phyloP scores from a whole-genome alignment of 2,888 invertebrate species.

The Atherix ibis region DNA sequence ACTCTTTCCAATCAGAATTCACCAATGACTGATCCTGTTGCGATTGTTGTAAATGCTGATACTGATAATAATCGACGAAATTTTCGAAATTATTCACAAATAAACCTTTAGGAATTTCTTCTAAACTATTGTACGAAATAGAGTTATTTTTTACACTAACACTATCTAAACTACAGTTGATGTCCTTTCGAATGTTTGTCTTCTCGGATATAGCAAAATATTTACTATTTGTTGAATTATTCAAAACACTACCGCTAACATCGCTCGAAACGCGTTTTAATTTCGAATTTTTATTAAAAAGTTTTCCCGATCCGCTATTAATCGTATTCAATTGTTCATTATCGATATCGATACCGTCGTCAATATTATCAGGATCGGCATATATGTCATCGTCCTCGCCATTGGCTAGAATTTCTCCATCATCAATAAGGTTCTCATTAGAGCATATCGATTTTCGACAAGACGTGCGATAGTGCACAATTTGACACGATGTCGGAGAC shows the following conservation, averaged over 20 bases:
- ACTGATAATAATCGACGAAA: too few species aligned
- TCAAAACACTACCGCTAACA: constrained; percentile 4
- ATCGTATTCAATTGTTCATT: too few species aligned
- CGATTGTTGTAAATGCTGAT: too few species aligned
- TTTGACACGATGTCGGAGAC: too few species aligned
- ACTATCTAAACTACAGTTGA: not conserved
- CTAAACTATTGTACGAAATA: not conserved
- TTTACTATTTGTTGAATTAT: not conserved
- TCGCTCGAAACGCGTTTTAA: constrained; percentile 8
- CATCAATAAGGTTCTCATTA: not conserved
- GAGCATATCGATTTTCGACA: too few species aligned
- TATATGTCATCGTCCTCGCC: not conserved
- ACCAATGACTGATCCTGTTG: too few species aligned
- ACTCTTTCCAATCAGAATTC: too few species aligned
- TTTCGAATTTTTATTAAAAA: too few species aligned
- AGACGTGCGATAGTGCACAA: too few species aligned
- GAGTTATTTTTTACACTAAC: not conserved
- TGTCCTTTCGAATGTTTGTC: constrained; percentile 1
- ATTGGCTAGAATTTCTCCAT: not conserved
- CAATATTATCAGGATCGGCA: too few species aligned
- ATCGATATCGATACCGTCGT: too few species aligned
- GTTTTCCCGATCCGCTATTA: too few species aligned
- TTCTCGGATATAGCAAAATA: not conserved
- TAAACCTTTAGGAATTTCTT: constrained; percentile 7
- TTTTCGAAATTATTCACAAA: constrained; percentile 5